Percentiles rank a stretch among this genome's conserved stretches.
These are phyloP conservation scores for Pollenia griseotomentosa DNA, from an alignment of 2,888 invertebrate genomes.

Conservation along the genomic window DNA sequence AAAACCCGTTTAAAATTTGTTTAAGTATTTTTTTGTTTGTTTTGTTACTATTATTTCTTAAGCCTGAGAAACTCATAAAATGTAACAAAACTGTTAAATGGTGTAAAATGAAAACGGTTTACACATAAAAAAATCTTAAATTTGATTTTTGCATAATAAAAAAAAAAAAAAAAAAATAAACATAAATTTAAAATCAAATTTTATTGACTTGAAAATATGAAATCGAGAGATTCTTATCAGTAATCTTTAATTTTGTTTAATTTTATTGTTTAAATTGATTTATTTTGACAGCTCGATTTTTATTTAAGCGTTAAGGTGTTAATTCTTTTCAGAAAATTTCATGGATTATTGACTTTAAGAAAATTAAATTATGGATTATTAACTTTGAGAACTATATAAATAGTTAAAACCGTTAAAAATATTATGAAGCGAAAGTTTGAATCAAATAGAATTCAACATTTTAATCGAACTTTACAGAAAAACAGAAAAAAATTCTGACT, in stretches of 20 bases:
- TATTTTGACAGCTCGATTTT: neutral
- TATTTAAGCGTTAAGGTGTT: neutral
- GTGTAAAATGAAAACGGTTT: neutral
- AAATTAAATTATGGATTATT: neutral
- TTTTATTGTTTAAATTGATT: constrained; percentile 38
- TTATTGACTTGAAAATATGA: constrained; percentile 37
- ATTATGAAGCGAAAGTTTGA: no score
- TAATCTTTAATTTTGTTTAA: constrained; percentile 6
- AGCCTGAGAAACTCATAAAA: constrained; percentile 20
- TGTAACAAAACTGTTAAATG: constrained; percentile 21
- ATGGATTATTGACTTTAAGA: neutral
- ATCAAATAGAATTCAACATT: no score
- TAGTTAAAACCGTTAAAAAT: no score
- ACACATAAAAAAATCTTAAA: neutral
- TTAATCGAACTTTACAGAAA: no score
- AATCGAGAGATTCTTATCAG: constrained; percentile 48
- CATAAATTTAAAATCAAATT: constrained; percentile 30
- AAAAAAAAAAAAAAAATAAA: neutral
- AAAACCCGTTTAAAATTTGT: constrained; percentile 15
- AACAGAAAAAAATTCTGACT: no score
- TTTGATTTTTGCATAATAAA: constrained; percentile 31
- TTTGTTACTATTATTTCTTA: neutral
- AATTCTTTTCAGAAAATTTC: neutral
- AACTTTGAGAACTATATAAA: neutral
- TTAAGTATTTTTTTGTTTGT: neutral